These are phyloP conservation scores for Bergia sp. DNA, from an alignment of 92 coral and sea anemone species.

Conservation along the genomic window DNA sequence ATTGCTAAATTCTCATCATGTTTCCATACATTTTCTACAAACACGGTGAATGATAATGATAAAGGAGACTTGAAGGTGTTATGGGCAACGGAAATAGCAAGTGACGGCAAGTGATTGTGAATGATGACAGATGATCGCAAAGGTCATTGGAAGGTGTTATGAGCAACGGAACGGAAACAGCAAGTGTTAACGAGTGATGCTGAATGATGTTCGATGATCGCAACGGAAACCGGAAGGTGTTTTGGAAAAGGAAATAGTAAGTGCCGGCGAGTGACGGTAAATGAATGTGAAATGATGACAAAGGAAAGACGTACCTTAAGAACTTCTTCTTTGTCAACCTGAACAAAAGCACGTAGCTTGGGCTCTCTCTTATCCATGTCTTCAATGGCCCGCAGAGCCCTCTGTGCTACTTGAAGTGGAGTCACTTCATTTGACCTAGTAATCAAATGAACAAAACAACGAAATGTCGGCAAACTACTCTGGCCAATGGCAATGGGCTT, in stretches of 20 bases:
- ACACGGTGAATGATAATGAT: too few relatives aligned
- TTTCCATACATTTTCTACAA: too few relatives aligned
- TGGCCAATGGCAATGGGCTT: background rate
- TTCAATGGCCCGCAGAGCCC: slow-evolving; percentile 69
- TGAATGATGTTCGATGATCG: too few relatives aligned
- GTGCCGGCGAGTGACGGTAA: background rate
- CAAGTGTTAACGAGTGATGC: too few relatives aligned
- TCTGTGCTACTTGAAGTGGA: slow-evolving; percentile 79
- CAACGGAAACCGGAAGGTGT: too few relatives aligned
- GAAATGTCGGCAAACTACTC: background rate
- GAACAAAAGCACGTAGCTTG: slow-evolving; percentile 75
- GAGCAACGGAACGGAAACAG: background rate
- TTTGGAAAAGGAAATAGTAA: too few relatives aligned
- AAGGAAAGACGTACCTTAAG: slow-evolving; percentile 56
- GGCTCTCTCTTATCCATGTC: slow-evolving; percentile 69
- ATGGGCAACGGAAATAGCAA: too few relatives aligned
- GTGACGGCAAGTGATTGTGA: too few relatives aligned
- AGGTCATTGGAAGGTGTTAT: background rate
- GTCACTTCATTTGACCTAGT: slow-evolving; percentile 68
- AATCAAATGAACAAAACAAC: background rate
- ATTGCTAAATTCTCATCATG: background rate
- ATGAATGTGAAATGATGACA: background rate
- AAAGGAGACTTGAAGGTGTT: too few relatives aligned
- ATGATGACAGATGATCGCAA: too few relatives aligned
- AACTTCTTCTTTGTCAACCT: slow-evolving; percentile 68